These are phyloP conservation scores for Ascaphus truei DNA, from an alignment of 2,113 vertebrate genomes.

Conservation along the genomic window DNA sequence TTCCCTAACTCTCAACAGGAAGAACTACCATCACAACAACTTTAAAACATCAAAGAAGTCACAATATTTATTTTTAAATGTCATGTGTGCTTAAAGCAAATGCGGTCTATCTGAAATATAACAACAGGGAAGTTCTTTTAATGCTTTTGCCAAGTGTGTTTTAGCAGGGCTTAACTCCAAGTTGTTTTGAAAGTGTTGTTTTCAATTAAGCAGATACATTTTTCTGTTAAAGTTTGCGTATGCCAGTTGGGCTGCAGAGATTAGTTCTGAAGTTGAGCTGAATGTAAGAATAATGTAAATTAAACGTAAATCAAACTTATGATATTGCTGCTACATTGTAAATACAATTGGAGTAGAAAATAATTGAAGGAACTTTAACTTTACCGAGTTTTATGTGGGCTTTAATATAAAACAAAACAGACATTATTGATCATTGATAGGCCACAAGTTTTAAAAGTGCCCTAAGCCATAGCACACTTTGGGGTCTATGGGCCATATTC, in stretches of 20 bases:
- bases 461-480: no score
- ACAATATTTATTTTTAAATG: slow-evolving; percentile 17
- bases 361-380: no score
- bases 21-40: neutral
- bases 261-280: no score
- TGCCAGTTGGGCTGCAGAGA: neutral
- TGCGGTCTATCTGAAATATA: neutral
- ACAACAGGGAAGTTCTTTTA: slow-evolving; percentile 17
- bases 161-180: neutral
- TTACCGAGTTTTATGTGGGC: no score
- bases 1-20: neutral
- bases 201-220: neutral
- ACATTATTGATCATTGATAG: no score
- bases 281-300: neutral
- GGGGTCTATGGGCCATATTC: no score
- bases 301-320: neutral
- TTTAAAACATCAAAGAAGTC: neutral
- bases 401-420: no score
- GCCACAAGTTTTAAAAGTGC: no score
- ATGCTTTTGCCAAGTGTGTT: slow-evolving; percentile 5
- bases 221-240: no score
- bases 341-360: no score
- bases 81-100: slow-evolving; percentile 9
- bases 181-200: neutral
- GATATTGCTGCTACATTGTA: no score